phyloP scores from a whole-genome alignment of 2,888 invertebrate species.

The Pseudococcus viburni region DNA sequence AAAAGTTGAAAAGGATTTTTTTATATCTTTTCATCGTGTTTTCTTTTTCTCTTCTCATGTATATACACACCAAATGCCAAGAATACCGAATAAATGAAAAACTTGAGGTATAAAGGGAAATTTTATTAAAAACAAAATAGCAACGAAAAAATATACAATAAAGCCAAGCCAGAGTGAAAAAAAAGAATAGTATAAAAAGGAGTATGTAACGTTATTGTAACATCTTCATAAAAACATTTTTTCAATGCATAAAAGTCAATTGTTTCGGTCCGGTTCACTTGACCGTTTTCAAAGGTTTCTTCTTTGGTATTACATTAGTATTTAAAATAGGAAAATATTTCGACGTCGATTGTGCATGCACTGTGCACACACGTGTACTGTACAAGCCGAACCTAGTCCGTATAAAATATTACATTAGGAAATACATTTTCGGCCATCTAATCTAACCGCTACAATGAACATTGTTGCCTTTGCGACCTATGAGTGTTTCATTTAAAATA shows the following conservation, averaged over 20 bases:
- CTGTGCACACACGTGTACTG: background rate
- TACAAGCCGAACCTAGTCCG: background rate
- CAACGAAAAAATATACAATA: conserved; percentile 21
- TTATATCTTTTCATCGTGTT: conserved; percentile 36
- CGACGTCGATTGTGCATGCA: background rate
- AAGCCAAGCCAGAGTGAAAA: background rate
- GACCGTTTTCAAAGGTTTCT: conserved; percentile 44
- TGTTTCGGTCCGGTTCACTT: conserved; percentile 55
- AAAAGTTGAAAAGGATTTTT: conserved; percentile 38
- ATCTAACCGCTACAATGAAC: conserved; percentile 43
- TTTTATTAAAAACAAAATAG: conserved; percentile 50
- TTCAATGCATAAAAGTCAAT: conserved; percentile 41
- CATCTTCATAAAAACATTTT: conserved; percentile 43
- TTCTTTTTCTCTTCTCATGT: background rate
- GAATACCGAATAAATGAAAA: conserved; percentile 55
- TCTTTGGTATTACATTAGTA: conserved; percentile 27
- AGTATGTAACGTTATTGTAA: conserved; percentile 18
- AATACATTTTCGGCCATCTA: conserved; percentile 30
- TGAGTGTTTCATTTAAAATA: conserved; percentile 32
- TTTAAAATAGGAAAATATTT: conserved; percentile 43
- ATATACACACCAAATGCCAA: conserved; percentile 49
- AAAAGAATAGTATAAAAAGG: background rate
- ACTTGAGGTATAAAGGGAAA: conserved; percentile 45
- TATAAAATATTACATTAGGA: conserved; percentile 46
- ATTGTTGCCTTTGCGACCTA: conserved; percentile 21